These are phyloP conservation scores for Calycopis cecrops DNA, from an alignment of 1,140 invertebrate species.

Conservation along the genomic window DNA sequence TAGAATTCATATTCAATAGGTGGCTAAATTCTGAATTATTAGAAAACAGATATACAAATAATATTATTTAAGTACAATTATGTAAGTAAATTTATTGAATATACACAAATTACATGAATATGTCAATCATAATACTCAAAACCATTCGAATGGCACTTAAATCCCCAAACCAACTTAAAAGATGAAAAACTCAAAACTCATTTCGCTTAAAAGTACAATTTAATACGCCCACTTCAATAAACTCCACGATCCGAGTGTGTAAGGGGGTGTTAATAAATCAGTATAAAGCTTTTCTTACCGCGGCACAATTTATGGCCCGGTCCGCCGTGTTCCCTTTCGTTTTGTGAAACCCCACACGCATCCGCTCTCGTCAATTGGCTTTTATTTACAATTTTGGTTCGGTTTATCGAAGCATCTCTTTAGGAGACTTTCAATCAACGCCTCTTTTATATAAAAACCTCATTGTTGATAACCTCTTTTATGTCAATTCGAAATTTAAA, in stretches of 20 bases:
- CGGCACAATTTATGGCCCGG: conserved; percentile 45
- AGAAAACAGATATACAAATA: too few relatives aligned
- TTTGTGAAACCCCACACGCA: conserved; percentile 35
- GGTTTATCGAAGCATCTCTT: conserved; percentile 2
- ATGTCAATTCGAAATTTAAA: too few relatives aligned
- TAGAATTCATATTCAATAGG: too few relatives aligned
- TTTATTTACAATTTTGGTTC: conserved; percentile 9
- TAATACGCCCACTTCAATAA: conserved; percentile 12
- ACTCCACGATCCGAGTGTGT: conserved; percentile 19
- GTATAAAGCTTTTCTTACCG: conserved; percentile 52
- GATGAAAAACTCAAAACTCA: too few relatives aligned
- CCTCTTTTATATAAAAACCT: neutral
- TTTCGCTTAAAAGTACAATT: conserved; percentile 3
- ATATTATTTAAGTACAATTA: too few relatives aligned
- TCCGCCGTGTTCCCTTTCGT: conserved; percentile 36
- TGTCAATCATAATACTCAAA: too few relatives aligned
- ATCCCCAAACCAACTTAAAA: too few relatives aligned
- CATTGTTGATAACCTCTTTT: too few relatives aligned
- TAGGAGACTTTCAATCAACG: neutral
- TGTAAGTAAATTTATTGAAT: too few relatives aligned
- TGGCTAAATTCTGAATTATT: neutral
- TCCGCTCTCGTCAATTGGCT: conserved; percentile 13
- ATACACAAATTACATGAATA: too few relatives aligned
- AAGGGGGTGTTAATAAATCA: conserved; percentile 49
- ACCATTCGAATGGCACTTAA: too few relatives aligned